Base-by-base conservation (phyloP, 1,140 invertebrate species). In the Pararge aegeria region DNA sequence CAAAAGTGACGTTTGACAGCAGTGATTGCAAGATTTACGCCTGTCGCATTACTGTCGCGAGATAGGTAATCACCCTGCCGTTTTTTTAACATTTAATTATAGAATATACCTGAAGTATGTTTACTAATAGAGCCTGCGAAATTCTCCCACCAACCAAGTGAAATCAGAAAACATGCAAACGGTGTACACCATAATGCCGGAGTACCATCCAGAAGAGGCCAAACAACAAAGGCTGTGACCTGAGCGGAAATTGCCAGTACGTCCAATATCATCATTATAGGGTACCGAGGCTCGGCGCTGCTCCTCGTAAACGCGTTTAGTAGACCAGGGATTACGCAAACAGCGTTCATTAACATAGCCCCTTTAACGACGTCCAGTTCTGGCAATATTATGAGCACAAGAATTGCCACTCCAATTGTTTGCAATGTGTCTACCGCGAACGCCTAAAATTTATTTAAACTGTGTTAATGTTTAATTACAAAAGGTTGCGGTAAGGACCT, bases 141-240 rank as follows among this genome's bases (percentile, higher is more conserved):
- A 89, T 99, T 99, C 85, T 99, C 98, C 98, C 98, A 99, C 96
- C 97, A 99, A 13, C 96, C 95, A 16, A 97, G 93, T 0, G 97
- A 98, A 13, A 97, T 94, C 18, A 98, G 92, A 38, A 98, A 83
- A 13, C 96, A 92, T 1, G 96, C 92, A 0, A 96, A 77, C 0
- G 97, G 96, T 59, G 97, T 95, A 7, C 95, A 90, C 95, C 95
- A 98, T 7, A 96, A 73, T 38, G 92, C 89, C 0, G 92, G 91
- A 1, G 90, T 92, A 12, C 92, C 92, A 63, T 94, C 93, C 16
- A 95, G 78, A 9, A 97, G 85, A 10, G 97, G 97, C 96, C 97
- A 98, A 2, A 98, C 93, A 5, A 98, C 92, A 70, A 98, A 95
- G 0, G 96, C 96, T 0, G 96, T 97, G 0, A 94, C 93, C 90